Evolutionary conservation across 1,140 invertebrate species (phyloP).

Genomic region (Arctopsyche grandis): DNA sequence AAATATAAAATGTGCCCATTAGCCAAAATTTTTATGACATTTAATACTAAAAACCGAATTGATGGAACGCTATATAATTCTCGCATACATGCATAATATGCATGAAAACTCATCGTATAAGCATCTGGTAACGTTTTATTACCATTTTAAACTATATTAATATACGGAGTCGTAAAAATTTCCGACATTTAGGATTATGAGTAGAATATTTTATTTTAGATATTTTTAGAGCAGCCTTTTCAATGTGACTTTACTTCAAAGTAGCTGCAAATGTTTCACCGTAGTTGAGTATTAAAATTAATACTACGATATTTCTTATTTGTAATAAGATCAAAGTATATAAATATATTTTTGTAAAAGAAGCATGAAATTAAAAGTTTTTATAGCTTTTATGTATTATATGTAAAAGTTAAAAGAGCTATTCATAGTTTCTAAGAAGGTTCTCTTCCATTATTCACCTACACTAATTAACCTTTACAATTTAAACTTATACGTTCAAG

Average conservation of each 20-base stretch:
- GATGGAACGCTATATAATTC: conserved; percentile 6
- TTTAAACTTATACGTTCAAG: not conserved
- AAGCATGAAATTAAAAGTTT: too few relatives aligned
- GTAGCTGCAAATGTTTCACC: too few relatives aligned
- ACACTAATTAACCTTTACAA: conserved; percentile 13
- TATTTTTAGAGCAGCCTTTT: not conserved
- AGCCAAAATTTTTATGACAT: conserved; percentile 18
- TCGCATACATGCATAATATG: conserved; percentile 17
- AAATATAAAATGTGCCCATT: not conserved
- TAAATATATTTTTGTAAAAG: too few relatives aligned
- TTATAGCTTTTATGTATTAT: too few relatives aligned
- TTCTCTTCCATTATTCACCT: too few relatives aligned
- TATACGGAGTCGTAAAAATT: conserved; percentile 16
- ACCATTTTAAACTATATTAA: conserved; percentile 24
- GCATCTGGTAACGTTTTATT: conserved; percentile 17
- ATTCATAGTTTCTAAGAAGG: too few relatives aligned
- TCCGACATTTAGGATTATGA: conserved; percentile 16
- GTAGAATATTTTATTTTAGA: not conserved
- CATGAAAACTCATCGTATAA: not conserved
- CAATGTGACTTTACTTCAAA: not conserved
- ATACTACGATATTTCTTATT: too few relatives aligned
- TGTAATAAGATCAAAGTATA: too few relatives aligned
- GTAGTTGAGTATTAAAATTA: too few relatives aligned
- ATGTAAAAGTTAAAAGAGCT: too few relatives aligned
- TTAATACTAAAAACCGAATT: not conserved